These are phyloP conservation scores for Tupaia chinensis DNA, from an alignment of 2,113 vertebrate genomes.

Conservation along the genomic window DNA sequence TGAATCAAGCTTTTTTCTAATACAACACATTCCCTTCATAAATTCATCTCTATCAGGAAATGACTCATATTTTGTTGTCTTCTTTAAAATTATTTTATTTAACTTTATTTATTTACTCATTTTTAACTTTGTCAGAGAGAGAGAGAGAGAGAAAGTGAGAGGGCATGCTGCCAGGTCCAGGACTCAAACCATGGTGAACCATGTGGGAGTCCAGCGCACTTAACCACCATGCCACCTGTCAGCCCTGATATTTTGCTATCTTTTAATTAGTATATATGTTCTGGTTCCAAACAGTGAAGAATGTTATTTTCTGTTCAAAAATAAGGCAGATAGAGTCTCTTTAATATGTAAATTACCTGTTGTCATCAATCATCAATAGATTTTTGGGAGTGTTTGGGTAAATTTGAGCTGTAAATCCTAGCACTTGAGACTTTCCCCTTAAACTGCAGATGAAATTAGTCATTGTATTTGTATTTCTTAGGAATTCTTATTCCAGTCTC, in stretches of 20 bases:
- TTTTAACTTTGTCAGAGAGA: too few relatives aligned
- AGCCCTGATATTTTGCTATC: too few relatives aligned
- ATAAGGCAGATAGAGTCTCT: background rate
- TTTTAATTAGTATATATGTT: slow-evolving; percentile 11
- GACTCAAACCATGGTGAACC: too few relatives aligned
- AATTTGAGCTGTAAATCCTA: background rate
- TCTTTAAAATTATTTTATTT: too few relatives aligned
- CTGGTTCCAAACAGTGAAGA: background rate
- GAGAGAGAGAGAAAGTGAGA: too few relatives aligned
- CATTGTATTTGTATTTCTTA: background rate
- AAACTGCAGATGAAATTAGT: background rate
- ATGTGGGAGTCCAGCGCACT: too few relatives aligned
- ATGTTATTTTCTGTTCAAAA: slow-evolving; percentile 31
- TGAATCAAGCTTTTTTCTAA: background rate
- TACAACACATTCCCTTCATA: background rate
- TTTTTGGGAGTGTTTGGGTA: background rate
- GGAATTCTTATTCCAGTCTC: background rate
- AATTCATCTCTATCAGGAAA: background rate
- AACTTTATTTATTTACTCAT: too few relatives aligned
- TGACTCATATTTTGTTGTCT: background rate
- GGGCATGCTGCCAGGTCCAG: too few relatives aligned
- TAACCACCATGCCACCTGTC: too few relatives aligned
- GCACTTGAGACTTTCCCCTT: background rate
- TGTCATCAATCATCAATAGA: background rate
- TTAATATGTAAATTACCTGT: background rate